Percentiles rank a stretch among this genome's conserved stretches.
phyloP scores from a whole-genome alignment of 2,888 invertebrate species.

The Reticulitermes lucifugus region DNA sequence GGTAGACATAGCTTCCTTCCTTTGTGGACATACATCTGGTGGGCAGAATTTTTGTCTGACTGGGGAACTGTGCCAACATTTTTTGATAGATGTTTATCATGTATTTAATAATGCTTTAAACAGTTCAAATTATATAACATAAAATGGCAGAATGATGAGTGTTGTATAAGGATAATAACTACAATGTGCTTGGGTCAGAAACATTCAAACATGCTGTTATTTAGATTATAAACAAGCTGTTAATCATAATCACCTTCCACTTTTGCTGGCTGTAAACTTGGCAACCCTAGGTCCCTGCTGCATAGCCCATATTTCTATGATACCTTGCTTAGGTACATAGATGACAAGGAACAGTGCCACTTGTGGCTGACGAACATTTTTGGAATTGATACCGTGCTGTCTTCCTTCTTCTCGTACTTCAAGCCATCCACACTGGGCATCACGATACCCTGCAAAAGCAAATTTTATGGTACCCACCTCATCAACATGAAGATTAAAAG shows the following conservation, averaged over 20 bases:
- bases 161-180: too few relatives aligned
- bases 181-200: too few relatives aligned
- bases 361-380: conserved; percentile 17
- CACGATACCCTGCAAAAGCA: conserved; percentile 77
- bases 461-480: neutral
- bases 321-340: conserved; percentile 91
- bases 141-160: too few relatives aligned
- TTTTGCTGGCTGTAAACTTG: conserved; percentile 90
- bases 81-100: too few relatives aligned
- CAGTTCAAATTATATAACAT: too few relatives aligned
- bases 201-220: too few relatives aligned
- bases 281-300: conserved; percentile 92
- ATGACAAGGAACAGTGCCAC: conserved; percentile 88
- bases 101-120: too few relatives aligned
- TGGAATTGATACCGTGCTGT: conserved; percentile 52
- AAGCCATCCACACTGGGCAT: conserved; percentile 95
- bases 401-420: conserved; percentile 77
- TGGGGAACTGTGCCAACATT: too few relatives aligned
- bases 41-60: too few relatives aligned
- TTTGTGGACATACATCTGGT: too few relatives aligned
- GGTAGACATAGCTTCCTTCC: too few relatives aligned
- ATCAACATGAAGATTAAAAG: neutral
- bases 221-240: too few relatives aligned
- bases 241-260: conserved; percentile 67
- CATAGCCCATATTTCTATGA: conserved; percentile 93